Conservation (phyloP, 2,797 vertebrate species). For the Notolabrus celidotus region DNA sequence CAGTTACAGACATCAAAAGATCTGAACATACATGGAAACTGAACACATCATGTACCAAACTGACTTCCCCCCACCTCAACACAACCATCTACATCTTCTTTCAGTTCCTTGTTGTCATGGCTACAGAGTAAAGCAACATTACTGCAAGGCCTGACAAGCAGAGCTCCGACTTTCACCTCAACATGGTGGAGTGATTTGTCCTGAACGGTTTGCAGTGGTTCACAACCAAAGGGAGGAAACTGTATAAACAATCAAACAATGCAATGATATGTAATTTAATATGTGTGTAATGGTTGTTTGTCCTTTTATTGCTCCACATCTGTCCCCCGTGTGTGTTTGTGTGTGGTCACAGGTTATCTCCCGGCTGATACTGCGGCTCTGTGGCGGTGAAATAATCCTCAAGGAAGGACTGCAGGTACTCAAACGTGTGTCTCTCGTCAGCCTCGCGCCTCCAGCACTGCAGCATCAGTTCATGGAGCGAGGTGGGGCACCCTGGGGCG, state of each 20-base stretch:
- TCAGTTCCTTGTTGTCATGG: conserved; percentile 83
- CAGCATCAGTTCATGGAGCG: conserved; percentile 95
- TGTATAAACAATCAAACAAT: conserved; percentile 55
- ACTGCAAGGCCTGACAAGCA: conserved; percentile 77
- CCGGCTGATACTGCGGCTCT: conserved; percentile 98
- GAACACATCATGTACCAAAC: conserved; percentile 73
- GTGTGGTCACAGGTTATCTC: conserved; percentile 89
- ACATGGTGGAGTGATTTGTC: conserved; percentile 64
- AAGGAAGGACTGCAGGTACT: conserved; percentile 97
- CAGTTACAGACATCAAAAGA: conserved; percentile 46
- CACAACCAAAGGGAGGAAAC: conserved; percentile 38
- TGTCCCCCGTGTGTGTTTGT: conserved; percentile 7
- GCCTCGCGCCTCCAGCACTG: conserved; percentile 96
- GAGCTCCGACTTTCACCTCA: conserved; percentile 70
- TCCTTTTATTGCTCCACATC: conserved; percentile 31
- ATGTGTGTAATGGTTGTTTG: conserved; percentile 13
- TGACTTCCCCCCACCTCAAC: conserved; percentile 64
- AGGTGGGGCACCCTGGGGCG: conserved; percentile 88
- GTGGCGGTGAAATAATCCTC: conserved; percentile 99
- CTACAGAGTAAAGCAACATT: conserved; percentile 82
- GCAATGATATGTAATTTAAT: conserved; percentile 66
- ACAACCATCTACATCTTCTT: conserved; percentile 77
- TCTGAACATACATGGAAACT: conserved; percentile 67
- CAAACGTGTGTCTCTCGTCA: conserved; percentile 96
- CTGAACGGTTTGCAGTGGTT: conserved; percentile 55